phyloP scores from a whole-genome alignment of 2,888 invertebrate genomes.

The Muscina levida region DNA sequence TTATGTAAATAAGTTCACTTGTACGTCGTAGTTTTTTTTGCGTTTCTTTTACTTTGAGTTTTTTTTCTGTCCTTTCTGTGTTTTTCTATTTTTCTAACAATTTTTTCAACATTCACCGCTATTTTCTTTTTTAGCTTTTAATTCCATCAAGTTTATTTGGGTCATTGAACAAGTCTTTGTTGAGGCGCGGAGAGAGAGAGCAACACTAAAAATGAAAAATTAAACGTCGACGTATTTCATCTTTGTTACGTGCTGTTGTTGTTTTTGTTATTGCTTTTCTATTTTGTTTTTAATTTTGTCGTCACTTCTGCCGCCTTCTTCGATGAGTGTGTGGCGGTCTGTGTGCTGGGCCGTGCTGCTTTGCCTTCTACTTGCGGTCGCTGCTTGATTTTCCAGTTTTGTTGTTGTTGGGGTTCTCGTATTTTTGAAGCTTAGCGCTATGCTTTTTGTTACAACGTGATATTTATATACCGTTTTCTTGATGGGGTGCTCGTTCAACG shows the following conservation, averaged over 20 bases:
- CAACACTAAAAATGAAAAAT: slow-evolving; percentile 29
- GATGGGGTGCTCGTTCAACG: background rate
- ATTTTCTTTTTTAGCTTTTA: slow-evolving; percentile 18
- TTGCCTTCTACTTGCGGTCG: slow-evolving; percentile 17
- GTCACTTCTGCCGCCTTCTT: slow-evolving; percentile 10
- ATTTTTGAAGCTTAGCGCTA: slow-evolving; percentile 44
- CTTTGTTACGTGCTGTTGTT: slow-evolving; percentile 54
- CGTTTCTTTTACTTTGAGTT: background rate
- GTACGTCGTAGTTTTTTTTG: background rate
- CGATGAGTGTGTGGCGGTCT: too few relatives aligned
- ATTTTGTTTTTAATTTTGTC: slow-evolving; percentile 39
- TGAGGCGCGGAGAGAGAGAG: slow-evolving; percentile 19
- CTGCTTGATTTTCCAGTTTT: slow-evolving; percentile 44
- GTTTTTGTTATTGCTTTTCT: slow-evolving; percentile 42
- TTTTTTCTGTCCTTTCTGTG: background rate
- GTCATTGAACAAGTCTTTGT: slow-evolving; percentile 53
- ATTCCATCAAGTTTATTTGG: slow-evolving; percentile 40
- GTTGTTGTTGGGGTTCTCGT: slow-evolving; percentile 38
- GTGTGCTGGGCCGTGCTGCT: slow-evolving; percentile 25
- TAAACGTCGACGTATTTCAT: slow-evolving; percentile 47
- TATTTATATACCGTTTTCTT: slow-evolving; percentile 29
- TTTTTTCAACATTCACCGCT: slow-evolving; percentile 37
- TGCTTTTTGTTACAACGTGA: slow-evolving; percentile 47
- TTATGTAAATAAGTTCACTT: slow-evolving; percentile 1
- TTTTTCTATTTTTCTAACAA: background rate